Conservation (phyloP, 1,140 invertebrate genomes). For the Muscidifurax raptorellus region DNA sequence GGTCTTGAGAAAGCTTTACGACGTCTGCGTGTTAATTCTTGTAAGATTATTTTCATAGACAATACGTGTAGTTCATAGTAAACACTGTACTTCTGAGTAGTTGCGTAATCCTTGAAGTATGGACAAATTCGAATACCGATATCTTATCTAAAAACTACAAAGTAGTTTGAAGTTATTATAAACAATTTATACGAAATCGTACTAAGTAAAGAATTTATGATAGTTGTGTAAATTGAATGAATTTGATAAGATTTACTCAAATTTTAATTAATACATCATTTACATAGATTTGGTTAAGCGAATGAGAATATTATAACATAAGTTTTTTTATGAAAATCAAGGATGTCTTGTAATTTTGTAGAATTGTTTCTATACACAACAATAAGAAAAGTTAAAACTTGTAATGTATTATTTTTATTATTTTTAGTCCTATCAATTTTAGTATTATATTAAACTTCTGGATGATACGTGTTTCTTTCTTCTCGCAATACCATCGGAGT, state of each 20-base stretch:
- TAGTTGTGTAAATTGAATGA: background rate
- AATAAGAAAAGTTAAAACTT: background rate
- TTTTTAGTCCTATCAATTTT: background rate
- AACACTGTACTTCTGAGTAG: background rate
- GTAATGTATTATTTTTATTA: background rate
- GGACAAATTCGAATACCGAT: background rate
- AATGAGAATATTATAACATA: slow-evolving; percentile 6
- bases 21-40: background rate
- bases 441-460: too few species aligned
- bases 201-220: slow-evolving; percentile 5
- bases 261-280: background rate
- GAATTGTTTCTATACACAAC: too few species aligned
- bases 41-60: slow-evolving; percentile 4
- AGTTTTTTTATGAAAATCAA: background rate
- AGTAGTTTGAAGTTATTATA: slow-evolving; percentile 5
- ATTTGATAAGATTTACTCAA: background rate
- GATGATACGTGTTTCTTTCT: too few species aligned
- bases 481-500: too few species aligned
- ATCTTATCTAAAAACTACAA: background rate
- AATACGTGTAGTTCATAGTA: background rate
- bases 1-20: background rate
- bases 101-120: background rate
- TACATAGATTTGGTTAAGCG: background rate
- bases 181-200: background rate
- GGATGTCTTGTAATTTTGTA: too few species aligned